Evolutionary conservation across 1,140 invertebrate species (phyloP), one percentile per base, ranked within the genome.

Genomic region (Drosophila guanche): DNA sequence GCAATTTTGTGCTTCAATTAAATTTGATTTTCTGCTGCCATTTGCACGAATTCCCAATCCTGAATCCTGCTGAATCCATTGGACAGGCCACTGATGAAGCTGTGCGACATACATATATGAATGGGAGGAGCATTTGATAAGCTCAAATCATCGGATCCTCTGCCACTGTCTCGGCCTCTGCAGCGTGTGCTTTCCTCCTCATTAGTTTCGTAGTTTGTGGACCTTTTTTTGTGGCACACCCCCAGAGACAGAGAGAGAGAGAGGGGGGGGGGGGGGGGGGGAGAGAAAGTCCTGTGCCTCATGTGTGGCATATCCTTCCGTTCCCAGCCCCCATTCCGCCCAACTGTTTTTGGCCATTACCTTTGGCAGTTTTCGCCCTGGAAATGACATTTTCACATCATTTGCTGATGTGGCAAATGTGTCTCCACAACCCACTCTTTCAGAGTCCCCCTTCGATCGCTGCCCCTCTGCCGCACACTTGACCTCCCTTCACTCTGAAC

Each of bases 341-440:
- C 46, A 42, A 4, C 54, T 59, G 20, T 50, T 52, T 74, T 43
- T 72, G 69, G 16, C 70, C 71, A 75, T 75, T 74, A 74, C 70
- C 70, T 74, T 74, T 73, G 70, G 59, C 71, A 75, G 71, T 66
- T 66, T 46, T 25, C 23, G 71, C 71, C 65, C 81, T 88, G 78
- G 53, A 83, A 88, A 86, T 86, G 75, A 83, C 83, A 86, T 86
- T 86, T 86, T 86, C 83, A 86, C 84, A 86, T 88, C 83, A 86
- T 86, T 86, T 86, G 83, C 83, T 86, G 78, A 86, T 86, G 78
- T 86, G 83, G 83, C 83, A 86, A 86, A 78, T 86, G 78, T 85
- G 72, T 80, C 60, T 67, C 33, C 33, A 2, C 33, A 12, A 37
- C 10, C 33, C 10, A 3, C 33, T 37, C 33, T 37, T 37, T 37